These are phyloP conservation scores for Erpetoichthys calabaricus DNA, from an alignment of 2,797 vertebrate species.

Conservation along the genomic window DNA sequence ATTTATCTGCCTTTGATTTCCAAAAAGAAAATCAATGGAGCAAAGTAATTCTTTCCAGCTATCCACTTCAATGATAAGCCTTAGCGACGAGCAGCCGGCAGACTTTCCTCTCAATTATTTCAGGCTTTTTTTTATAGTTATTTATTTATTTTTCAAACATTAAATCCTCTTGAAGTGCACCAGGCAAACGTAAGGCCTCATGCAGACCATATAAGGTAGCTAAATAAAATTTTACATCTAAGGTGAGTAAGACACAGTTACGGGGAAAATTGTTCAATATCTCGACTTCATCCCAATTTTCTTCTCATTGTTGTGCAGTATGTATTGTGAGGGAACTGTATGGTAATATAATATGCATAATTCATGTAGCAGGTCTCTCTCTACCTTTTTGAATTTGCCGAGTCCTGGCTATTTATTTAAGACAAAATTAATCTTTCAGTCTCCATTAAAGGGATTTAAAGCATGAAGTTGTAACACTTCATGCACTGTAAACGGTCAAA, in stretches of 20 bases:
- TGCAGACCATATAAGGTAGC: conserved; percentile 59
- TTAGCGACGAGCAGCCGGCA: conserved; percentile 61
- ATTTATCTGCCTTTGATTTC: conserved; percentile 73
- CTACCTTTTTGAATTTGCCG: conserved; percentile 56
- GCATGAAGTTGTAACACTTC: conserved; percentile 49
- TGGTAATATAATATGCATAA: conserved; percentile 81
- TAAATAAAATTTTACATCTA: conserved; percentile 83
- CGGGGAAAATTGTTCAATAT: conserved; percentile 88
- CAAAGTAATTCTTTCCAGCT: conserved; percentile 78
- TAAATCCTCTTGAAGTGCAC: conserved; percentile 55
- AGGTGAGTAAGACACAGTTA: conserved; percentile 77
- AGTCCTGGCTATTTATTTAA: conserved; percentile 74
- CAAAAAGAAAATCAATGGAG: conserved; percentile 80
- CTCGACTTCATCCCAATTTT: conserved; percentile 66
- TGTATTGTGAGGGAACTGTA: conserved; percentile 53
- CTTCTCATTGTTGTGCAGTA: conserved; percentile 56
- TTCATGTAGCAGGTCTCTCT: conserved; percentile 66
- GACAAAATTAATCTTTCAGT: conserved; percentile 67
- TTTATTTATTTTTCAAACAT: conserved; percentile 30
- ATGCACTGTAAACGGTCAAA: conserved; percentile 41
- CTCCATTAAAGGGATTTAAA: conserved; percentile 64
- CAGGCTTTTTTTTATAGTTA: conserved; percentile 51
- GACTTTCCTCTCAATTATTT: conserved; percentile 85
- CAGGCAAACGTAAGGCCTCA: conserved; percentile 57
- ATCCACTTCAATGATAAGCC: conserved; percentile 65